Evolutionary conservation across 2,888 invertebrate genomes (phyloP).

Genomic region (Lasioglossum morio): DNA sequence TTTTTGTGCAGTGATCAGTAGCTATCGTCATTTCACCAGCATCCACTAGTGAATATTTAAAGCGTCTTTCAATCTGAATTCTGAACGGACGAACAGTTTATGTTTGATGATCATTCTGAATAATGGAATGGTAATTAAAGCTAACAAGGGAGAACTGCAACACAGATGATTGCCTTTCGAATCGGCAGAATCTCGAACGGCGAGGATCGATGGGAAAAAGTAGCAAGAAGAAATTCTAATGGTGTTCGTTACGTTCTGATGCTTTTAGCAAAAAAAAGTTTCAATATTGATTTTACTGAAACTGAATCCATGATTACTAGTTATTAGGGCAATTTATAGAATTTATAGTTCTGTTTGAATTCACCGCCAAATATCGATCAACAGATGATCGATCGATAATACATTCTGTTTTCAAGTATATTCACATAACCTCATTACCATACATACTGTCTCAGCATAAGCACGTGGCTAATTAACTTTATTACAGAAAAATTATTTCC

Average conservation of each 20-base stretch:
- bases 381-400: no score
- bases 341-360: no score
- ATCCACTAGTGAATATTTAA: neutral
- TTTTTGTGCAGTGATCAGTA: neutral
- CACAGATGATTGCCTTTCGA: slow-evolving; percentile 8
- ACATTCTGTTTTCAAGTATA: no score
- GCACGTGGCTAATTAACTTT: no score
- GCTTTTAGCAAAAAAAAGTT: neutral
- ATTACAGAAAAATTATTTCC: no score
- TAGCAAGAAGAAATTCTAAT: neutral
- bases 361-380: no score
- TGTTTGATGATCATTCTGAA: neutral
- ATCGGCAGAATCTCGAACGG: neutral
- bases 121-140: slow-evolving; percentile 6
- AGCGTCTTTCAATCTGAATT: neutral
- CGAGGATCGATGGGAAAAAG: neutral
- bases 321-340: no score
- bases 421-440: no score
- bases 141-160: slow-evolving; percentile 6
- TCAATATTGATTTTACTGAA: neutral
- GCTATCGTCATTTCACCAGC: neutral
- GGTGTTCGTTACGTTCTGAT: neutral
- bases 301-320: neutral
- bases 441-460: no score
- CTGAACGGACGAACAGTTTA: neutral